Conservation (phyloP, 2,797 vertebrate genomes). For the Takifugu rubripes region DNA sequence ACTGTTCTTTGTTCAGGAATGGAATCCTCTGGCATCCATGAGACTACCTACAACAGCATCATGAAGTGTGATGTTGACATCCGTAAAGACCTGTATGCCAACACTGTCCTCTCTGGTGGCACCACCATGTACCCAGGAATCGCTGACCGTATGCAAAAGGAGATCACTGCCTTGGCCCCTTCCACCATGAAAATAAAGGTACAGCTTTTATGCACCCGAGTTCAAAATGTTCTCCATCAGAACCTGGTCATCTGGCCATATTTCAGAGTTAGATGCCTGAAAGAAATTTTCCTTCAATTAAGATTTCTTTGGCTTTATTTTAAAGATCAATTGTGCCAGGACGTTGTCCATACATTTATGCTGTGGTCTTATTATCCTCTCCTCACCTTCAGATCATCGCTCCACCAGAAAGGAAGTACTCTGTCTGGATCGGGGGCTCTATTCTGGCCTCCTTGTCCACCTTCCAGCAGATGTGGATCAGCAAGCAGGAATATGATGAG, state of each 20-base stretch:
- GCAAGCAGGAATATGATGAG: slow-evolving; percentile 78
- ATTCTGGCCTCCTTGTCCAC: slow-evolving; percentile 94
- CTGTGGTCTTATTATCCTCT: neutral
- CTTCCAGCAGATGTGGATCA: slow-evolving; percentile 94
- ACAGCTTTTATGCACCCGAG: neutral
- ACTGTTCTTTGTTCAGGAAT: slow-evolving; percentile 50
- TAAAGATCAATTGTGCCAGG: neutral
- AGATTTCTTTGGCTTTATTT: too few relatives aligned
- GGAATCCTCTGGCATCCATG: slow-evolving; percentile 67
- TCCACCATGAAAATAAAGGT: slow-evolving; percentile 63
- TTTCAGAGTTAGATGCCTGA: too few relatives aligned
- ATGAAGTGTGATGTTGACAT: slow-evolving; percentile 82
- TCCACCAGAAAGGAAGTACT: slow-evolving; percentile 95
- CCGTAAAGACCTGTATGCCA: slow-evolving; percentile 89
- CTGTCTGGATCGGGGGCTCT: slow-evolving; percentile 92
- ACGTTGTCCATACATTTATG: too few relatives aligned
- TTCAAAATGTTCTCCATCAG: neutral
- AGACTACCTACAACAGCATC: slow-evolving; percentile 72
- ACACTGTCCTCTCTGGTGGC: slow-evolving; percentile 89
- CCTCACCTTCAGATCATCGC: slow-evolving; percentile 83
- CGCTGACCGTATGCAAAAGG: slow-evolving; percentile 92
- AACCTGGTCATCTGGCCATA: neutral
- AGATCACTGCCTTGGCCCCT: slow-evolving; percentile 84
- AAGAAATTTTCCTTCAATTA: neutral
- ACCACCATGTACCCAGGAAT: slow-evolving; percentile 95